These are phyloP conservation scores for Streblospio benedicti DNA, from an alignment of 1,140 invertebrate species.

Conservation along the genomic window DNA sequence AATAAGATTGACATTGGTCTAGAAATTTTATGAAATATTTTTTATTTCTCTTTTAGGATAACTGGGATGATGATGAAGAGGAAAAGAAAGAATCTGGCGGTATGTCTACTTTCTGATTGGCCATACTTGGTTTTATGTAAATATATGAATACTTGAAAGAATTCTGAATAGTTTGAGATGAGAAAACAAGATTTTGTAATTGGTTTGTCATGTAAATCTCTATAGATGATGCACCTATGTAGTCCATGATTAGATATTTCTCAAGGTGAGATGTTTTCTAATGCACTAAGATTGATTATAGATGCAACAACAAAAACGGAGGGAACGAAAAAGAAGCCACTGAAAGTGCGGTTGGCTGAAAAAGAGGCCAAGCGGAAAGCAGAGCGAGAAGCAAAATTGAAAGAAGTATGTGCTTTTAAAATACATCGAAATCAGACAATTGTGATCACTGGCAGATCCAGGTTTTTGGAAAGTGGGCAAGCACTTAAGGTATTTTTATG, in stretches of 20 bases:
- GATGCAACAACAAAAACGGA: background rate
- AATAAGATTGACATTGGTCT: background rate
- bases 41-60: conserved; percentile 22
- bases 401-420: background rate
- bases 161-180: background rate
- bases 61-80: conserved; percentile 28
- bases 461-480: no score
- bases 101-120: conserved; percentile 1
- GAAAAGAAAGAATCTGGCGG: conserved; percentile 4
- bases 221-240: no score
- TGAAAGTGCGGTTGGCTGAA: conserved; percentile 7
- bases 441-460: no score
- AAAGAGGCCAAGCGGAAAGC: conserved; percentile 3
- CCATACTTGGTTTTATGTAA: background rate
- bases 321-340: conserved; percentile 7
- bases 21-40: background rate
- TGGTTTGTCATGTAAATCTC: no score
- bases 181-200: no score
- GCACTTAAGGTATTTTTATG: no score
- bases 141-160: background rate
- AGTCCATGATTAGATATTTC: no score
- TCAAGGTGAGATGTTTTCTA: no score
- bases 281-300: background rate
- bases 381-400: conserved; percentile 6
- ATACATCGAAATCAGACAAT: no score